Evolutionary conservation across 2,797 vertebrate species (phyloP).

Genomic region (Taenioides sp.): DNA sequence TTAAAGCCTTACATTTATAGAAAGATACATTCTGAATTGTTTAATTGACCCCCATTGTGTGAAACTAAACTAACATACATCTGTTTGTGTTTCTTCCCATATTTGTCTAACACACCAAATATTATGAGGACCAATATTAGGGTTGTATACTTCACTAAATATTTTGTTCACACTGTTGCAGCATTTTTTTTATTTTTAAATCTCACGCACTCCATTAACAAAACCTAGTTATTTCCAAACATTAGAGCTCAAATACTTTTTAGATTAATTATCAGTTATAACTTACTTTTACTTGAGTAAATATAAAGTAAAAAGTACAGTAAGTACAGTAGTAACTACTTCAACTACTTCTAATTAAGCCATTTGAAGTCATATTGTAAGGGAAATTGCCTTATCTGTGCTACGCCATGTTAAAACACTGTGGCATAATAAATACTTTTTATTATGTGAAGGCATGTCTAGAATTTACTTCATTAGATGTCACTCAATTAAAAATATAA

Average conservation of each 20-base stretch:
- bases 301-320: not conserved
- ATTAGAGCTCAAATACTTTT: too few species aligned
- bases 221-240: too few species aligned
- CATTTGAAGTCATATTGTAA: not conserved
- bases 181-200: too few species aligned
- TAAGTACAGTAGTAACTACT: too few species aligned
- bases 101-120: constrained; percentile 5
- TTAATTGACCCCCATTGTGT: not conserved
- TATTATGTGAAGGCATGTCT: not conserved
- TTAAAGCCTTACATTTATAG: constrained; percentile 17
- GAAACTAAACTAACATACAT: not conserved
- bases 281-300: too few species aligned
- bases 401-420: not conserved
- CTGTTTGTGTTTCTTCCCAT: not conserved
- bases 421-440: not conserved
- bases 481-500: not conserved
- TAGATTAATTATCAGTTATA: too few species aligned
- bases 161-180: too few species aligned
- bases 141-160: too few species aligned
- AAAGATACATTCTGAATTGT: not conserved
- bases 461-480: not conserved
- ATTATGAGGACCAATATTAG: not conserved
- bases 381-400: not conserved
- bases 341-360: not conserved
- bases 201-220: too few species aligned